Conservation (phyloP, 2,888 invertebrate genomes). For the Pristionchus maxplancki region DNA sequence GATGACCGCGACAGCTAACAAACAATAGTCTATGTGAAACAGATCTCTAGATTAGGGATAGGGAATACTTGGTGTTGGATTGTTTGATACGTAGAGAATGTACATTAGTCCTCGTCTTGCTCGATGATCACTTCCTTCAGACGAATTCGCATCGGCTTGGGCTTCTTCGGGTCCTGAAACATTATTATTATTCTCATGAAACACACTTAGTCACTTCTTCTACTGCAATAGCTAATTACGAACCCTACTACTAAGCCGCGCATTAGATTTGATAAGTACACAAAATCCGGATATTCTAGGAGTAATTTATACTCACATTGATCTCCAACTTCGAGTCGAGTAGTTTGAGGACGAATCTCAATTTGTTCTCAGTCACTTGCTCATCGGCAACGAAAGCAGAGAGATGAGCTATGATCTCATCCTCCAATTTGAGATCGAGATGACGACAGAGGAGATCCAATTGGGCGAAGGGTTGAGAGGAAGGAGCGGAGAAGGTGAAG, state of each 20-base stretch:
- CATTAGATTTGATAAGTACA: not conserved
- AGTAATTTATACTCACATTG: conserved; percentile 61
- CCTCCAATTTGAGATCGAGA: conserved; percentile 60
- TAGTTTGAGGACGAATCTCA: conserved; percentile 60
- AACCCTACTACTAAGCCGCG: not conserved
- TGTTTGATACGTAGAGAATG: not conserved
- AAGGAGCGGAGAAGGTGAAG: conserved; percentile 41
- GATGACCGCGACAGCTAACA: conserved; percentile 26
- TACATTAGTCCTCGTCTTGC: conserved; percentile 65
- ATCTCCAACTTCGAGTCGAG: conserved; percentile 65
- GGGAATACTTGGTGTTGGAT: not conserved
- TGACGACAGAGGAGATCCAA: conserved; percentile 46
- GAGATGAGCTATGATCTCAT: conserved; percentile 69
- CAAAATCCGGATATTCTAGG: too few relatives aligned
- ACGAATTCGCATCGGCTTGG: conserved; percentile 62
- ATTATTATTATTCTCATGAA: not conserved
- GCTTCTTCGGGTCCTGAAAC: conserved; percentile 64
- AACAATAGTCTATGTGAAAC: conserved; percentile 14
- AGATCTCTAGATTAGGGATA: conserved; percentile 2
- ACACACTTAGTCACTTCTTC: too few relatives aligned
- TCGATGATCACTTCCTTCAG: conserved; percentile 61
- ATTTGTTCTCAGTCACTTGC: conserved; percentile 59
- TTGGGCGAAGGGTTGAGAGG: not conserved
- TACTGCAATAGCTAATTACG: too few relatives aligned
- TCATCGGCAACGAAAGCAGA: conserved; percentile 67